A percentile compares a stretch with the other conserved stretches of the same genome.
Conservation (phyloP, 2,888 invertebrate genomes). For the Theodoxus fluviatilis region DNA sequence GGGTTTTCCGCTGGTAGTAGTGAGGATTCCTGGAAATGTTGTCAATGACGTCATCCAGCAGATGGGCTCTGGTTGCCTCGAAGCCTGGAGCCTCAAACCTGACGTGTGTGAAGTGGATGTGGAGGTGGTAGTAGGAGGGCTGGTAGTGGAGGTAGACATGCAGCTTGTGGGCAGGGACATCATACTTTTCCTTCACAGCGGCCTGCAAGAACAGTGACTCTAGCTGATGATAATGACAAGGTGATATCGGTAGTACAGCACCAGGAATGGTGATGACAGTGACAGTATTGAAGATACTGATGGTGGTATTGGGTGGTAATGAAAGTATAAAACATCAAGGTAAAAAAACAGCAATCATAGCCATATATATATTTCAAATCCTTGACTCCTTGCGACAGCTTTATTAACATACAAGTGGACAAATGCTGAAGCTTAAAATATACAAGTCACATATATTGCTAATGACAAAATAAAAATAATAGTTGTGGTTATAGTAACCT, state of each 20-base stretch:
- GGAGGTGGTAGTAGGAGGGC: constrained; percentile 95
- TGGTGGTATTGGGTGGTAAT: not conserved
- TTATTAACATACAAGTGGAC: no score
- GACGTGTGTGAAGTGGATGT: constrained; percentile 86
- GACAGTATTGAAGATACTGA: not conserved
- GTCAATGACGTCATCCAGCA: constrained; percentile 85
- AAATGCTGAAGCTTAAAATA: no score
- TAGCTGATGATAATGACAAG: not conserved
- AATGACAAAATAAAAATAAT: no score
- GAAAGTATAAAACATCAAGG: no score
- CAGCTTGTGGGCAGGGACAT: constrained; percentile 73
- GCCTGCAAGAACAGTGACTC: constrained; percentile 69
- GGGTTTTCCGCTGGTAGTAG: constrained; percentile 83
- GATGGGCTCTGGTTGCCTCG: constrained; percentile 84
- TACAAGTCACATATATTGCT: no score
- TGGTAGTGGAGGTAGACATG: constrained; percentile 92
- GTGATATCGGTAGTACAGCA: not conserved
- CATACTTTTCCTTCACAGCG: constrained; percentile 80
- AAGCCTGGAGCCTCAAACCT: constrained; percentile 71
- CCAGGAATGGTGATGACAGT: not conserved
- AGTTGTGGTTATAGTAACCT: no score
- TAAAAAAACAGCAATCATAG: no score
- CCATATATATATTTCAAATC: no score
- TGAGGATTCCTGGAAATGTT: constrained; percentile 83
- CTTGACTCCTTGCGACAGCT: no score